Percentiles rank a stretch among this genome's conserved stretches.
Conservation (phyloP, 2,113 vertebrate genomes). For the Perognathus longimembris region DNA sequence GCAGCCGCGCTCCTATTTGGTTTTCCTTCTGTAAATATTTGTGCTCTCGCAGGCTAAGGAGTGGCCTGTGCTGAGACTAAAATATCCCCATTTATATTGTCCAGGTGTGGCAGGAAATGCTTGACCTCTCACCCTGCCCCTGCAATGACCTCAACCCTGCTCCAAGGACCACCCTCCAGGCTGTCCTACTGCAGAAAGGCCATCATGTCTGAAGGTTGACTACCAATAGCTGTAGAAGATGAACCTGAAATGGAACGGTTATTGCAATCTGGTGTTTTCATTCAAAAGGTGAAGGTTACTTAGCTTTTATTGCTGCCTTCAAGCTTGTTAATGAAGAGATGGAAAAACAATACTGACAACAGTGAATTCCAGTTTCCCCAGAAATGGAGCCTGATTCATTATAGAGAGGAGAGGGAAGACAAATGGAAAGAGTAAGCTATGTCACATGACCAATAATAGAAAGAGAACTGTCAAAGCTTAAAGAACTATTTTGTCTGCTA, state of each 20-base stretch:
- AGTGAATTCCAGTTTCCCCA: slow-evolving; percentile 27
- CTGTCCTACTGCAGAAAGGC: background rate
- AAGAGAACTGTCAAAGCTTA: slow-evolving; percentile 38
- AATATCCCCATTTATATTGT: slow-evolving; percentile 67
- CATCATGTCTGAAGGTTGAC: slow-evolving; percentile 54
- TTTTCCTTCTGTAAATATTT: slow-evolving; percentile 75
- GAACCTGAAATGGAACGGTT: slow-evolving; percentile 55
- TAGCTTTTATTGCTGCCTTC: slow-evolving; percentile 59
- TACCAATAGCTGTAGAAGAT: slow-evolving; percentile 57
- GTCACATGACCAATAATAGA: background rate
- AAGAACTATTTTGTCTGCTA: slow-evolving; percentile 41
- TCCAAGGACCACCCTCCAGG: slow-evolving; percentile 49
- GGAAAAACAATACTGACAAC: slow-evolving; percentile 58
- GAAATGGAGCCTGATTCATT: slow-evolving; percentile 47
- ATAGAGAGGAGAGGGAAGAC: slow-evolving; percentile 27
- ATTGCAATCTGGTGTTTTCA: slow-evolving; percentile 45
- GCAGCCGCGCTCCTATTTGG: slow-evolving; percentile 51
- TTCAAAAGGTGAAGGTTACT: slow-evolving; percentile 77
- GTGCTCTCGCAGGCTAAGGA: slow-evolving; percentile 77
- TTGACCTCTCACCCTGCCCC: slow-evolving; percentile 67
- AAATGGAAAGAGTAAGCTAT: slow-evolving; percentile 19
- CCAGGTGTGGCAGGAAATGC: slow-evolving; percentile 63
- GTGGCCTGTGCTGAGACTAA: slow-evolving; percentile 72
- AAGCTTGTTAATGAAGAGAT: slow-evolving; percentile 71
- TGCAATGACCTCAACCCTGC: slow-evolving; percentile 41